Conservation (phyloP, 2,888 invertebrate genomes). For the Tetragonula carbonaria region DNA sequence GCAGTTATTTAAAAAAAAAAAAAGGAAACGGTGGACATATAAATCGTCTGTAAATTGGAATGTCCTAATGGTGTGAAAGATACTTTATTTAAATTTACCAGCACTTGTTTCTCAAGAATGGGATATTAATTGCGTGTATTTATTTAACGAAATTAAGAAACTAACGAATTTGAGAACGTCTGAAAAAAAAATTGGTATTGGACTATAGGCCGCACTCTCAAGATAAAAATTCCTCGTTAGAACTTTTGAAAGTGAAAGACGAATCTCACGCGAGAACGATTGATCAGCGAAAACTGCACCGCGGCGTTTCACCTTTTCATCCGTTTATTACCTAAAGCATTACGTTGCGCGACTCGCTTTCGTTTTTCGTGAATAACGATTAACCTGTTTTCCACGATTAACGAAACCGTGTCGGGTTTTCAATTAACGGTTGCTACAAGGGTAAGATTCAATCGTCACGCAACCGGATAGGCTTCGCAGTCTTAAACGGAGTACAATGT, state of each 20-base stretch:
- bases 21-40: background rate
- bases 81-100: background rate
- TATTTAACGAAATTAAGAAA: background rate
- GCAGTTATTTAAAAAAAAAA: background rate
- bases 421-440: slow-evolving; percentile 59
- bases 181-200: no score
- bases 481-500: slow-evolving; percentile 51
- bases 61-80: background rate
- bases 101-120: background rate
- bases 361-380: slow-evolving; percentile 42
- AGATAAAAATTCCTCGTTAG: no score
- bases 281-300: background rate
- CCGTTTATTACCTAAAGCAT: slow-evolving; percentile 10
- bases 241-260: background rate
- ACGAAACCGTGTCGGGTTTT: slow-evolving; percentile 51
- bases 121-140: background rate
- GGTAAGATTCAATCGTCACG: slow-evolving; percentile 55
- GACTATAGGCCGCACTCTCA: no score
- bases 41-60: background rate
- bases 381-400: slow-evolving; percentile 58
- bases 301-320: background rate
- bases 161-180: background rate
- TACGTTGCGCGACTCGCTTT: slow-evolving; percentile 22
- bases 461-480: slow-evolving; percentile 45
- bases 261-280: background rate